phyloP scores from a whole-genome alignment of 2,113 vertebrate species.

The Coptodon bakossiorum region DNA sequence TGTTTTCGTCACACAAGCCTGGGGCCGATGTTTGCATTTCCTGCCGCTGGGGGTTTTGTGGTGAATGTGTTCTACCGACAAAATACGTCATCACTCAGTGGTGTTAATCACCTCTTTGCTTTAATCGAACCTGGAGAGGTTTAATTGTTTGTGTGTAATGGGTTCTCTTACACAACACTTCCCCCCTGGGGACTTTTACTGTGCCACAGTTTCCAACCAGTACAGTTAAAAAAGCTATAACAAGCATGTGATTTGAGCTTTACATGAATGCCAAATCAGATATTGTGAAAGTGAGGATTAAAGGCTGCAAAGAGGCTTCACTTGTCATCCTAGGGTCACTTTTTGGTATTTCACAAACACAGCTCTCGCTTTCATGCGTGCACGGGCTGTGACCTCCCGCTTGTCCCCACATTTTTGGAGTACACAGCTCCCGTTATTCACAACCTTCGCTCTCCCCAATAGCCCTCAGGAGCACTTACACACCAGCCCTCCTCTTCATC shows the following conservation, averaged over 20 bases:
- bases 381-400: neutral
- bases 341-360: constrained; percentile 9
- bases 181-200: constrained; percentile 14
- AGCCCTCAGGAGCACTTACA: constrained; percentile 8
- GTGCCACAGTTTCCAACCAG: constrained; percentile 1
- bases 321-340: neutral
- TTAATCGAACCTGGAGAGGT: neutral
- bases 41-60: constrained; percentile 37
- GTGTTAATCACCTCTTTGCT: constrained; percentile 29
- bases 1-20: constrained; percentile 43
- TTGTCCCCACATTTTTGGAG: neutral
- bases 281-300: neutral
- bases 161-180: constrained; percentile 11
- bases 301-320: neutral
- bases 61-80: neutral
- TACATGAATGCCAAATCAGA: neutral
- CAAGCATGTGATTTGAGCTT: neutral
- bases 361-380: constrained; percentile 2
- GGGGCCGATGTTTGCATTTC: constrained; percentile 17
- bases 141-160: constrained; percentile 39
- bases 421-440: constrained; percentile 9
- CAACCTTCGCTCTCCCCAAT: constrained; percentile 8
- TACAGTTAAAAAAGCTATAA: neutral
- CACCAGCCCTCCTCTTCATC: neutral
- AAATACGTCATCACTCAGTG: constrained; percentile 24